phyloP scores from a whole-genome alignment of 2,113 vertebrate species.

The Gnathonemus echidnorhynchus region DNA sequence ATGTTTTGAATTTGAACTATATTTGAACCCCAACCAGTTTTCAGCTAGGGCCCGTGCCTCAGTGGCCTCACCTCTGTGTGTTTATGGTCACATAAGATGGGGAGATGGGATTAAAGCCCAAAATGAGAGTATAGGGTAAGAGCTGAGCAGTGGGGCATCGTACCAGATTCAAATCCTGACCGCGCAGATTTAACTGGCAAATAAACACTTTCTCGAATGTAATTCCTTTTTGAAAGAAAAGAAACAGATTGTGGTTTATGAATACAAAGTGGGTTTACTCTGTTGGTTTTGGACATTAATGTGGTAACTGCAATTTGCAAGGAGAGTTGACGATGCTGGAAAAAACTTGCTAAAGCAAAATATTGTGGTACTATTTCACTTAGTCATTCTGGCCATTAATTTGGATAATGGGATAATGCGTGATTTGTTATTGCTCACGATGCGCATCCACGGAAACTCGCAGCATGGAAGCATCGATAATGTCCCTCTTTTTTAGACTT shows the following conservation, averaged over 20 bases:
- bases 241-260: background rate
- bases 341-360: background rate
- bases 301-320: background rate
- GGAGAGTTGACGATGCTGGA: background rate
- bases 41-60: background rate
- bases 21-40: background rate
- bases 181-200: background rate
- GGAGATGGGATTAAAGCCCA: background rate
- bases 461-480: background rate
- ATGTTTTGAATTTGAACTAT: background rate
- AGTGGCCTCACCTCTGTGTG: background rate
- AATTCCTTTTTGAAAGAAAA: background rate
- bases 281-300: background rate
- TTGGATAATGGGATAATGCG: background rate
- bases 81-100: background rate
- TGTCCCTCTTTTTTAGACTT: background rate
- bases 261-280: background rate
- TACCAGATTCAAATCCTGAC: background rate
- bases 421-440: background rate
- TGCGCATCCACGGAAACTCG: background rate
- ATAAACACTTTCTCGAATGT: background rate
- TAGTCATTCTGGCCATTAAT: background rate
- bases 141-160: background rate
- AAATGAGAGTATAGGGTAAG: background rate
- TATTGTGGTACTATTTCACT: background rate